phyloP scores from a whole-genome alignment of 1,140 invertebrate genomes.

The Notospermus geniculatus region DNA sequence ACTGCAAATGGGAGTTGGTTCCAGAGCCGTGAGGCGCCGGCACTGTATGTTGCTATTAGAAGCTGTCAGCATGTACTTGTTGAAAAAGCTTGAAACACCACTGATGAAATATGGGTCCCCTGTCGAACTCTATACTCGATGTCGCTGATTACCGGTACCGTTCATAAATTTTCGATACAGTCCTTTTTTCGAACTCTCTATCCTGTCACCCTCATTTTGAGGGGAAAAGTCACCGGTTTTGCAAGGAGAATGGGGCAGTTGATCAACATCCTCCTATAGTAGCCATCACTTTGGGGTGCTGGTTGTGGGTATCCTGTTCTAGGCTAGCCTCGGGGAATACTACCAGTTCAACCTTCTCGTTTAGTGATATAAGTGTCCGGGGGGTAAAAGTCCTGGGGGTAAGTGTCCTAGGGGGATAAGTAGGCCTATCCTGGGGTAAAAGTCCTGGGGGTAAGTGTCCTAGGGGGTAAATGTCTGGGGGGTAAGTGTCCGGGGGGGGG shows the following conservation, averaged over 20 bases:
- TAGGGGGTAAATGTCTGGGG: no score
- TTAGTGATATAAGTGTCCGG: background rate
- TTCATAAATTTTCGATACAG: background rate
- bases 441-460: no score
- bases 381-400: no score
- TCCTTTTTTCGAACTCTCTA: constrained; percentile 2
- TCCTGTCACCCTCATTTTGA: background rate
- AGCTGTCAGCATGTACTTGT: background rate
- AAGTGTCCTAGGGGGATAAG: no score
- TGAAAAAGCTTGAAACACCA: background rate
- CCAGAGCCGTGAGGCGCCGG: no score
- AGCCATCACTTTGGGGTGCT: background rate
- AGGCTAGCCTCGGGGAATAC: background rate
- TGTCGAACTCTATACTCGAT: constrained; percentile 3
- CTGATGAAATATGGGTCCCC: constrained; percentile 6
- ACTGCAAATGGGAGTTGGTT: no score
- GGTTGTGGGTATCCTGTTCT: background rate
- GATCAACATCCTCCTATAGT: background rate
- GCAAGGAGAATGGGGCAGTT: background rate
- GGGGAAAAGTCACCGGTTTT: background rate
- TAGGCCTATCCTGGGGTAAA: no score
- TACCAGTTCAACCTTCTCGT: background rate
- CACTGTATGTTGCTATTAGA: background rate
- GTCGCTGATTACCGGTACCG: background rate
- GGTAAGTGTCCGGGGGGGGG: no score